Base-by-base conservation (phyloP, 1,140 invertebrate genomes). In the Eriocheir sinensis region DNA sequence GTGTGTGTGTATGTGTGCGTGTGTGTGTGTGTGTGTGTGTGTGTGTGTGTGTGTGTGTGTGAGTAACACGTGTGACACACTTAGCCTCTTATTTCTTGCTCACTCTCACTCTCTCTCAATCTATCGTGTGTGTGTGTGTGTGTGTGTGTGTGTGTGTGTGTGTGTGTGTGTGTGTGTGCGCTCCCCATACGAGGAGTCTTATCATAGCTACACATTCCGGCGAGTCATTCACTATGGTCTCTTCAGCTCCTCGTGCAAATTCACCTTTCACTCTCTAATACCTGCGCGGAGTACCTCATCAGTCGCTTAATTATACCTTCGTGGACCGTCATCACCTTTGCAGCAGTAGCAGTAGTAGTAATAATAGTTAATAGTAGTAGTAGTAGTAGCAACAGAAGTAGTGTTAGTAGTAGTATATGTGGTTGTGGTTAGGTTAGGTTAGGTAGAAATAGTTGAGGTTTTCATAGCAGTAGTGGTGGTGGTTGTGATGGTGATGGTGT, bases 401-500 rank as follows among this genome's bases (percentile, higher is more conserved):
- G 21, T 72, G n/a, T 21, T 72, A 72, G 60, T 72, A 72, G 60
- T 72, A 72, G 60, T n/a, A 72, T n/a, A n/a, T n/a, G n/a, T n/a
- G n/a, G n/a, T n/a, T n/a, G n/a, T n/a, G n/a, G n/a, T n/a, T n/a
- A n/a, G n/a, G n/a, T n/a, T n/a, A n/a, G n/a, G n/a, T n/a, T n/a
- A n/a, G n/a, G n/a, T n/a, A n/a, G n/a, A n/a, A n/a, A n/a, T n/a
- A n/a, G n/a, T n/a, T n/a, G n/a, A n/a, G n/a, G n/a, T n/a, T n/a
- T n/a, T n/a, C n/a, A n/a, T 72, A 72, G 60, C n/a, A 72, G 60
- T 72, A 72, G 60, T n/a, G n/a, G 60, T n/a, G n/a, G 60, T 60
- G 27, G 53, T 60, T 21, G 53, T 60, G 2, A 21, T 27, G 2
- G 53, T 60, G 27, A 2, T 21, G 2, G 53, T 6, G 27, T 3